Percentiles rank a stretch among this genome's conserved stretches.
Evolutionary conservation across 2,113 vertebrate genomes (phyloP).

Genomic region (Aptenodytes forsteri): DNA sequence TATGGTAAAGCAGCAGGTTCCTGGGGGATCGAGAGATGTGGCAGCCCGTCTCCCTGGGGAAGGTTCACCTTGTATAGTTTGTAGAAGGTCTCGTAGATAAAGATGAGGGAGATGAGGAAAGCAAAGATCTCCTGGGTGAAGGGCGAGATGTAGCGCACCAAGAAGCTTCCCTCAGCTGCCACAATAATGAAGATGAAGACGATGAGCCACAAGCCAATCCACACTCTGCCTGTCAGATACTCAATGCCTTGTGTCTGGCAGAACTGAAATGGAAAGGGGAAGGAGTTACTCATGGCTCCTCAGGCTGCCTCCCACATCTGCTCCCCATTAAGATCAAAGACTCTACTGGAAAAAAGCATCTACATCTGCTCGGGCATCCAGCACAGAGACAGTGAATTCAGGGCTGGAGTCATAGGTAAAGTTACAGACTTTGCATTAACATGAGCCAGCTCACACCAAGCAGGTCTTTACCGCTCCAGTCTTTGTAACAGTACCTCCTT

Average conservation of each 20-base stretch:
- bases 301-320: not conserved
- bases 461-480: not conserved
- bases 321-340: not conserved
- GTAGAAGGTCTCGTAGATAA: conserved; percentile 97
- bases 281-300: not conserved
- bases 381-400: not conserved
- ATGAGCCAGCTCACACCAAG: not conserved
- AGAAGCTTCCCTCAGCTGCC: conserved; percentile 94
- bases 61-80: conserved; percentile 90
- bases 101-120: conserved; percentile 98
- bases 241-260: conserved; percentile 91
- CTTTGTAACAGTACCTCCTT: not conserved
- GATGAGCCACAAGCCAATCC: conserved; percentile 98
- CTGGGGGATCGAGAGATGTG: not conserved
- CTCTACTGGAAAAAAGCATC: not conserved
- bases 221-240: conserved; percentile 94
- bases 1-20: not conserved
- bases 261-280: conserved; percentile 80
- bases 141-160: conserved; percentile 96
- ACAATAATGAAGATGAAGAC: conserved; percentile 92
- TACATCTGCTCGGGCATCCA: not conserved
- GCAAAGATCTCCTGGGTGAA: conserved; percentile 99
- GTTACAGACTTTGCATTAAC: not conserved
- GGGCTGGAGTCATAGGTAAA: not conserved
- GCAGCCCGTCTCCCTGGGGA: not conserved